Conservation (phyloP, 1,140 invertebrate genomes). For the Megalonaias nervosa region DNA sequence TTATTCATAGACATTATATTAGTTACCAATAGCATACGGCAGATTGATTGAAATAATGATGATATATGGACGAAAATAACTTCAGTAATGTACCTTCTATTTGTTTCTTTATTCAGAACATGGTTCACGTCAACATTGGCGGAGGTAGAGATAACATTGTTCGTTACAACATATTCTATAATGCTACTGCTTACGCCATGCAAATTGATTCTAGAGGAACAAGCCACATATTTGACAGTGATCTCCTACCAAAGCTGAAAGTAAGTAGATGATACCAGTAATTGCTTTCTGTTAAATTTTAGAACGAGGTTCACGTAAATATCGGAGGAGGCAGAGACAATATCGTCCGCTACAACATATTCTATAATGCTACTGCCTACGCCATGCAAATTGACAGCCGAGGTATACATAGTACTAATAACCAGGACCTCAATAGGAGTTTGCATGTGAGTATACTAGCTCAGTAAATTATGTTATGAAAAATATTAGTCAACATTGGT, state of each 20-base stretch:
- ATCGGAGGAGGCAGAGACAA: slow-evolving; percentile 55
- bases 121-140: slow-evolving; percentile 49
- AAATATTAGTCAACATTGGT: too few species aligned
- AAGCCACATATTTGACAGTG: too few species aligned
- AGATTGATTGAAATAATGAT: too few species aligned
- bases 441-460: too few species aligned
- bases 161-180: slow-evolving; percentile 48
- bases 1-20: too few species aligned
- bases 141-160: slow-evolving; percentile 52
- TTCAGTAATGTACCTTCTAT: too few species aligned
- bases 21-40: too few species aligned
- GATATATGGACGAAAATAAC: too few species aligned
- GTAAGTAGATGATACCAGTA: too few species aligned
- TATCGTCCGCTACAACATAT: slow-evolving; percentile 45
- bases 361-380: slow-evolving; percentile 40
- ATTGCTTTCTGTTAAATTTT: background rate
- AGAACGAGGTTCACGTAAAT: slow-evolving; percentile 53
- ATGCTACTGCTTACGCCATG: slow-evolving; percentile 37
- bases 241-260: too few species aligned
- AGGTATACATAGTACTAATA: slow-evolving; percentile 13
- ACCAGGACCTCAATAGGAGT: too few species aligned
- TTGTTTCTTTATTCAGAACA: slow-evolving; percentile 35
- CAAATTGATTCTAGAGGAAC: slow-evolving; percentile 49
- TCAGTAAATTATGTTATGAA: too few species aligned
- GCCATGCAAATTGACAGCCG: slow-evolving; percentile 48